phyloP scores from a whole-genome alignment of 2,888 invertebrate genomes.

The Lapara coniferarum region DNA sequence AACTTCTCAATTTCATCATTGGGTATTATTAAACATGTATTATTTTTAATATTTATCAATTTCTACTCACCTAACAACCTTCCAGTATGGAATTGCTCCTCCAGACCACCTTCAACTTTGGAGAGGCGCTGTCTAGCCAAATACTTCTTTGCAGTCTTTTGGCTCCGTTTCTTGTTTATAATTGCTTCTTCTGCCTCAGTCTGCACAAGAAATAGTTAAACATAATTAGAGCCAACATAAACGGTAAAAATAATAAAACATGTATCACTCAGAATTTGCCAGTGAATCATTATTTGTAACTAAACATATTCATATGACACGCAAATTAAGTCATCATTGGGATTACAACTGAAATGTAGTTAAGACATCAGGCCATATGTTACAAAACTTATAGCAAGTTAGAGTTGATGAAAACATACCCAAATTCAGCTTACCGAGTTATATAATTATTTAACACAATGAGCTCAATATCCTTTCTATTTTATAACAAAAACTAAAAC shows the following conservation, averaged over 20 bases:
- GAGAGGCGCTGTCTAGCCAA: conserved; percentile 95
- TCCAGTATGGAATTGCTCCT: conserved; percentile 98
- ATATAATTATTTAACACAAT: no score
- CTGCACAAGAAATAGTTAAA: conserved; percentile 64
- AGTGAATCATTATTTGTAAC: conserved; percentile 41
- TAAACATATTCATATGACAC: conserved; percentile 82
- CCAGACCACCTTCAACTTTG: conserved; percentile 96
- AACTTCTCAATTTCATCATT: conserved; percentile 85
- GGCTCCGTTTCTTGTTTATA: conserved; percentile 96
- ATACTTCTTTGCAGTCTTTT: conserved; percentile 96
- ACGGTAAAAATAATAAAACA: not conserved
- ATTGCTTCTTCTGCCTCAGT: conserved; percentile 97
- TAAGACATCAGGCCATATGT: no score
- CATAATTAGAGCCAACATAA: not conserved
- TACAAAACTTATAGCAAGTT: no score
- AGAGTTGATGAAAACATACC: no score
- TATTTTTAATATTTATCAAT: not conserved
- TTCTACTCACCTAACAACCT: conserved; percentile 92
- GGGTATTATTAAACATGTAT: not conserved
- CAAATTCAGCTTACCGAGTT: no score
- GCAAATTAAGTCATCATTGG: conserved; percentile 66
- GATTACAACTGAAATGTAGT: no score
- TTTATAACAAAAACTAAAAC: not conserved
- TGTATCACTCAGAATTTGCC: conserved; percentile 42
- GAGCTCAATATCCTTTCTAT: no score